A percentile compares a stretch with the other conserved stretches of the same genome.
Evolutionary conservation across 2,797 vertebrate species (phyloP).

Genomic region (Sebastes ruberrimus): DNA sequence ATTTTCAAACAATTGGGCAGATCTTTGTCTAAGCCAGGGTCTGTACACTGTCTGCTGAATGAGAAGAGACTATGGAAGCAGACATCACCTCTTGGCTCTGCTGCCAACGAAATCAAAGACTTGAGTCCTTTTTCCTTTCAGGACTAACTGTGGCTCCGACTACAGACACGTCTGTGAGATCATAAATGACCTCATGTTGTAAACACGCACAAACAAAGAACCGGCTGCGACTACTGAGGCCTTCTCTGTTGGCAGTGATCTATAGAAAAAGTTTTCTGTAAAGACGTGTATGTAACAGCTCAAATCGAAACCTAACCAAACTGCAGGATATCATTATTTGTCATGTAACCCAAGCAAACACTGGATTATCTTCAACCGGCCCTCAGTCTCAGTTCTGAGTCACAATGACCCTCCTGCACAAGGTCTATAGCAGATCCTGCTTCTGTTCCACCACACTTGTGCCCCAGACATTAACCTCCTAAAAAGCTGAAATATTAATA

Average conservation of each 20-base stretch:
- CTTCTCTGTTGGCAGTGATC: background rate
- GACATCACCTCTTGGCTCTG: background rate
- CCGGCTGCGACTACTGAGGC: background rate
- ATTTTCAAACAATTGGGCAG: background rate
- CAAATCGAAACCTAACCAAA: background rate
- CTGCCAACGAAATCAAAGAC: background rate
- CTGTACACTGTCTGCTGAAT: background rate
- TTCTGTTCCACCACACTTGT: background rate
- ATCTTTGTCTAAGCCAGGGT: background rate
- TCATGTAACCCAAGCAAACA: background rate
- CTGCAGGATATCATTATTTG: background rate
- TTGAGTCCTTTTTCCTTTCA: background rate
- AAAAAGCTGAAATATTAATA: slow-evolving; percentile 35
- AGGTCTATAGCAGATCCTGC: background rate
- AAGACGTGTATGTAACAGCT: background rate
- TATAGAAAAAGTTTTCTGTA: background rate
- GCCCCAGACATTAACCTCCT: background rate
- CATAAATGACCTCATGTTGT: background rate
- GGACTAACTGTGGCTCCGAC: too few species aligned
- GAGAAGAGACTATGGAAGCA: background rate
- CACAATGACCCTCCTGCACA: background rate
- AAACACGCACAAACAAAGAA: background rate
- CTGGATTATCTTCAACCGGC: background rate
- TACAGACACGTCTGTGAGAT: background rate
- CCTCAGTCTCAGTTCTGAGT: background rate